phyloP scores from a whole-genome alignment of 2,113 vertebrate genomes.

The Melanotaenia duboulayi region DNA sequence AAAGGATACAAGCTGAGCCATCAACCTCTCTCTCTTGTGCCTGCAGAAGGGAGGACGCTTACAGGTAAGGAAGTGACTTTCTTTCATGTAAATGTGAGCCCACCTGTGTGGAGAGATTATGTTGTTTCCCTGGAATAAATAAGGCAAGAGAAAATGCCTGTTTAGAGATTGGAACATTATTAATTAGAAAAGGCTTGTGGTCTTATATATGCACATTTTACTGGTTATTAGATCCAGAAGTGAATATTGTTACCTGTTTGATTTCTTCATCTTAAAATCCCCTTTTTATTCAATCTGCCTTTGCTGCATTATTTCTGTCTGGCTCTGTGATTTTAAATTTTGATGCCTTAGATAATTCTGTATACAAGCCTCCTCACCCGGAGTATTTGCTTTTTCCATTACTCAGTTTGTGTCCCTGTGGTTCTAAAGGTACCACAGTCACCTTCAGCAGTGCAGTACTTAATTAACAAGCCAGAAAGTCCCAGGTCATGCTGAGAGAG shows the following conservation, averaged over 20 bases:
- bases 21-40: slow-evolving; percentile 44
- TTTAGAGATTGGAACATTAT: slow-evolving; percentile 19
- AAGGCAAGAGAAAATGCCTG: neutral
- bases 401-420: slow-evolving; percentile 43
- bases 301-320: slow-evolving; percentile 27
- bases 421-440: slow-evolving; percentile 41
- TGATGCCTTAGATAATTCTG: slow-evolving; percentile 27
- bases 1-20: slow-evolving; percentile 78
- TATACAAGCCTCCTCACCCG: slow-evolving; percentile 46
- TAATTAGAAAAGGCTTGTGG: slow-evolving; percentile 32
- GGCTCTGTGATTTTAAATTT: slow-evolving; percentile 27
- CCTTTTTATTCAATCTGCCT: neutral
- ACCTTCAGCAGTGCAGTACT: slow-evolving; percentile 44
- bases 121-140: neutral
- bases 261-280: neutral
- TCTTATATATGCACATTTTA: slow-evolving; percentile 3
- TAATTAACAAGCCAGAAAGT: slow-evolving; percentile 59
- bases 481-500: slow-evolving; percentile 25
- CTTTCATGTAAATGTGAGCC: neutral
- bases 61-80: slow-evolving; percentile 75
- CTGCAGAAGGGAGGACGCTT: slow-evolving; percentile 48
- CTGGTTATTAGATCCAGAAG: slow-evolving; percentile 17
- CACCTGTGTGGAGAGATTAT: slow-evolving; percentile 43
- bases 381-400: slow-evolving; percentile 64
- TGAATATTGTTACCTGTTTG: slow-evolving; percentile 20